Evolutionary conservation across 2,888 invertebrate species (phyloP).

Genomic region (Drosophila quinaria): DNA sequence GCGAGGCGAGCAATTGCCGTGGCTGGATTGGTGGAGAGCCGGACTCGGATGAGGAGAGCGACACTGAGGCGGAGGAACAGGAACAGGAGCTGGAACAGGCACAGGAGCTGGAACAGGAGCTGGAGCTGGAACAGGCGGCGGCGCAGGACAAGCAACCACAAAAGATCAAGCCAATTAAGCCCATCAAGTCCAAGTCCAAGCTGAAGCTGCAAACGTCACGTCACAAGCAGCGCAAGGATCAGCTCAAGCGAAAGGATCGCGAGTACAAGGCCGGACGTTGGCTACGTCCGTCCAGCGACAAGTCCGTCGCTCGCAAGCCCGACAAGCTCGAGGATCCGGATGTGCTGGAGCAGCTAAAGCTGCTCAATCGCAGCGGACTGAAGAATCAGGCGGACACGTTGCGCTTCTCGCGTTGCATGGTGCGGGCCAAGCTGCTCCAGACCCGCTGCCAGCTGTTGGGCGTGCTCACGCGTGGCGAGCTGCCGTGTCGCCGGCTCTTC

Average conservation of each 20-base stretch:
- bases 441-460: constrained; percentile 92
- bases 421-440: constrained; percentile 93
- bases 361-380: constrained; percentile 91
- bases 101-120: not conserved
- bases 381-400: constrained; percentile 96
- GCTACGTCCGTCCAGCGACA: constrained; percentile 44
- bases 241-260: constrained; percentile 73
- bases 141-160: not conserved
- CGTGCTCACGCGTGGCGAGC: constrained; percentile 92
- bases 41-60: constrained; percentile 87
- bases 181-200: constrained; percentile 11
- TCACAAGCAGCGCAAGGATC: constrained; percentile 49
- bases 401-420: constrained; percentile 95
- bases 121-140: not conserved
- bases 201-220: constrained; percentile 10
- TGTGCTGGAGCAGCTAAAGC: constrained; percentile 94
- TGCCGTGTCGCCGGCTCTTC: constrained; percentile 94
- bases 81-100: constrained; percentile 30
- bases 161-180: constrained; percentile 21
- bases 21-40: constrained; percentile 98
- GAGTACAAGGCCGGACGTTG: constrained; percentile 68
- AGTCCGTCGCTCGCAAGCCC: too few species aligned
- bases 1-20: constrained; percentile 94
- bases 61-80: constrained; percentile 66
- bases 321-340: constrained; percentile 88